Base-by-base conservation (phyloP, 2,888 invertebrate species). In the Homarus gammarus region DNA sequence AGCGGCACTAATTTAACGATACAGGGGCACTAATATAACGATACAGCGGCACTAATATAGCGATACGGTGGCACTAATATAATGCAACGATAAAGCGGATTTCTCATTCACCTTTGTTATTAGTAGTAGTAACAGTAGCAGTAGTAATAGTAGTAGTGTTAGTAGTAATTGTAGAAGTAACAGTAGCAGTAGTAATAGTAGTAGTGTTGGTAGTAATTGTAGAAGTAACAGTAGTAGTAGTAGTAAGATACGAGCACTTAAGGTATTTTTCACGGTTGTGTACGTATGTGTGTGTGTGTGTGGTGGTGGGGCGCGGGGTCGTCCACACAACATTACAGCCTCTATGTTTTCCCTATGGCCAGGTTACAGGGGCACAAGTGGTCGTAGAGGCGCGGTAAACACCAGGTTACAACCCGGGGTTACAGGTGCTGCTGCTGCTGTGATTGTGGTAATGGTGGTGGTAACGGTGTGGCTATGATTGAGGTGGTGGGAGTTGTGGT, bases 381-480 rank as follows among this genome's bases (percentile, higher is more conserved):
- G 79, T 56, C 79, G 79, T 79, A 61, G 38, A 56, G 27, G 79
- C 0, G 56, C 79, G 56, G 33, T 51, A 36, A 56, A 49, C 61
- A 31, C 5, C 51, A 79, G 36, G 79, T 73, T 38, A 40, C n/a
- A n/a, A n/a, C 22, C 38, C 73, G 18, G 36, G 73, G 3, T 36
- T 38, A 73, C 73, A 73, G 79, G 56, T 79, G 79, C 22, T 79
- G 38, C 12, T 79, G 38, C 40, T 51, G 56, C 22, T 18, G 38
- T 33, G 36, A 3, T 56, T 18, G 56, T 56, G 56, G 56, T 56
- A 56, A 22, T 56, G 2, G 56, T 18, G 18, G 56, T 8, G 44
- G 12, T 27, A 18, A 64, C 6, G 64, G 31, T 64, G 64, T 44
- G 44, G 44, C 44, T 22, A 12, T 12, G 18, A n/a, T n/a, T n/a